Percentiles rank a stretch among this genome's conserved stretches.
Evolutionary conservation across 2,797 vertebrate genomes (phyloP).

Genomic region (Luscinia luscinia): DNA sequence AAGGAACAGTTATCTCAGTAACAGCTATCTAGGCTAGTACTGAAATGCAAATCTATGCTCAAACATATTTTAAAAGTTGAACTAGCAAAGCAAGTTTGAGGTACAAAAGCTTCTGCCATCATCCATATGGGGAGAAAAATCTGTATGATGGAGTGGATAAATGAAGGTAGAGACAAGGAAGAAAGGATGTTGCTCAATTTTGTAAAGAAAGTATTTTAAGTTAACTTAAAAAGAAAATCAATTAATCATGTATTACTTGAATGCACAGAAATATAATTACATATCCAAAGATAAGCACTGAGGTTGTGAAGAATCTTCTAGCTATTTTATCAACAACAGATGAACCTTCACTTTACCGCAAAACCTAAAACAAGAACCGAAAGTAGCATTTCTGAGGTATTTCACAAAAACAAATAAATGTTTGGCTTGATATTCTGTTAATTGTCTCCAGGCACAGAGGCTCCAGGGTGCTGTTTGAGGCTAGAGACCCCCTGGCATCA

Average conservation of each 20-base stretch:
- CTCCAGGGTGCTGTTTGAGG: background rate
- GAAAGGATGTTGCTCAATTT: background rate
- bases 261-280: background rate
- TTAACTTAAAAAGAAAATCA: background rate
- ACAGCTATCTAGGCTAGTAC: background rate
- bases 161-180: background rate
- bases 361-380: background rate
- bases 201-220: background rate
- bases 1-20: background rate
- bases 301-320: background rate
- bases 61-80: background rate
- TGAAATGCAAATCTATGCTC: background rate
- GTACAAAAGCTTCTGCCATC: background rate
- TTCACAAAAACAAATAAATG: background rate
- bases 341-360: background rate
- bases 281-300: background rate
- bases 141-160: accelerated
- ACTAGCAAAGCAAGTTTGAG: background rate
- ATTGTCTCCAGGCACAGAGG: background rate
- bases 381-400: background rate
- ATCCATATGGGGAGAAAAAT: background rate
- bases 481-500: background rate
- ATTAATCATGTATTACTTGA: background rate
- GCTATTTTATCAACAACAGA: background rate
- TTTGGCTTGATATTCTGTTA: background rate